Evolutionary conservation across 2,888 invertebrate species (phyloP).

Genomic region (Caenorhabditis afra): DNA sequence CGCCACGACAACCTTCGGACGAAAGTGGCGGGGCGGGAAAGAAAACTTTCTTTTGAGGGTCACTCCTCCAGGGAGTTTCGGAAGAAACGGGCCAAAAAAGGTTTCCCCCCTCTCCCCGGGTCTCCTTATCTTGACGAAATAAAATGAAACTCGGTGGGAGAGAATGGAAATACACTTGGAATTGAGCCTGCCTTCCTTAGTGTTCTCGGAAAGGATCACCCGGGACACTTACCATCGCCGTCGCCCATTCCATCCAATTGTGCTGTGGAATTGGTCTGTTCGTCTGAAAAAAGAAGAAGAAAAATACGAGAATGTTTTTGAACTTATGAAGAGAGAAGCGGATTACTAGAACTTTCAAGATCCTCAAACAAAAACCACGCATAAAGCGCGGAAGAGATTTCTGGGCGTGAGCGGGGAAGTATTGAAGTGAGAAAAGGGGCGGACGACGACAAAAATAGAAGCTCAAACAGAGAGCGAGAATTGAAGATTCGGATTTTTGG

Average conservation of each 20-base stretch:
- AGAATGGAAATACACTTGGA: background rate
- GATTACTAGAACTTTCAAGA: background rate
- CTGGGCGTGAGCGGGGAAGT: too few species aligned
- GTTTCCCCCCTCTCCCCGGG: background rate
- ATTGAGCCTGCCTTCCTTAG: too few species aligned
- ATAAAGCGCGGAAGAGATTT: too few species aligned
- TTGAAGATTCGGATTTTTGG: background rate
- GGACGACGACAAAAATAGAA: slow-evolving; percentile 22
- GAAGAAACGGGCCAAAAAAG: slow-evolving; percentile 2
- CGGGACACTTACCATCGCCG: slow-evolving; percentile 32
- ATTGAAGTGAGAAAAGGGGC: background rate
- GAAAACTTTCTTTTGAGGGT: background rate
- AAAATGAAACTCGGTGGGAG: slow-evolving; percentile 4
- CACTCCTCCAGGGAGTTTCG: slow-evolving; percentile 30
- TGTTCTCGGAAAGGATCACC: too few species aligned
- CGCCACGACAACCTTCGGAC: slow-evolving; percentile 12
- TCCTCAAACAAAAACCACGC: too few species aligned
- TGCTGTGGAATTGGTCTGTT: background rate
- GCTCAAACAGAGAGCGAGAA: background rate
- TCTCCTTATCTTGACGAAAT: slow-evolving; percentile 17
- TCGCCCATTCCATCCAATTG: slow-evolving; percentile 47
- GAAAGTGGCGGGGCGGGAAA: background rate
- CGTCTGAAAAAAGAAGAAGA: slow-evolving; percentile 25
- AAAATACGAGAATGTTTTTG: background rate
- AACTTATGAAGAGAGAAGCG: background rate